Percentiles rank a stretch among this genome's conserved stretches.
Evolutionary conservation across 2,113 vertebrate species (phyloP).

Genomic region (Cygnus buccinator): DNA sequence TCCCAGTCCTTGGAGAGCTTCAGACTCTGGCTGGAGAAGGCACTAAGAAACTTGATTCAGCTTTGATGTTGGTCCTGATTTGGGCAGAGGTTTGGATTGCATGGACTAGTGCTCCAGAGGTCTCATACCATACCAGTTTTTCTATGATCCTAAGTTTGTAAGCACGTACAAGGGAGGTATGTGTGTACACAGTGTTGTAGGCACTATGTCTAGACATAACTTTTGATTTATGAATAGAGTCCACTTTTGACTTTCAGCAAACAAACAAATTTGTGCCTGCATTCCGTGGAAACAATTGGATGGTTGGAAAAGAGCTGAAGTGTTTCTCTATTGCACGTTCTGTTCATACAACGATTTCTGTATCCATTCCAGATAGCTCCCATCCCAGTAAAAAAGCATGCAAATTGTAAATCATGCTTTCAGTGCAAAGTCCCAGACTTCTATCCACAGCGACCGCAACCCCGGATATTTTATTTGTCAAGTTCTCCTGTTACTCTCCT

Average conservation of each 20-base stretch:
- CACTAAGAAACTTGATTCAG: not conserved
- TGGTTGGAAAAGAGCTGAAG: not conserved
- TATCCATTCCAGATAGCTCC: not conserved
- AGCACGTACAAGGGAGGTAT: not conserved
- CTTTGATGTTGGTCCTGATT: not conserved
- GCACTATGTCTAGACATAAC: not conserved
- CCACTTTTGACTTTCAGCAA: not conserved
- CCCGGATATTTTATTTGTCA: not conserved
- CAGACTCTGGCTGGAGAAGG: not conserved
- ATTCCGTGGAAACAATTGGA: not conserved
- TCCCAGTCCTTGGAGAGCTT: not conserved
- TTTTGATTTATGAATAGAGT: not conserved
- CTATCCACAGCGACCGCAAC: not conserved
- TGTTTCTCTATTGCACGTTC: not conserved
- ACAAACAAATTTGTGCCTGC: not conserved
- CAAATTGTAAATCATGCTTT: not conserved
- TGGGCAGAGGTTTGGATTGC: not conserved
- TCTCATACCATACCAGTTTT: not conserved
- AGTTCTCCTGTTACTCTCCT: not conserved
- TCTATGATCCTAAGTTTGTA: not conserved
- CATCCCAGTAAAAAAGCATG: not conserved
- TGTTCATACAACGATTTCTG: not conserved
- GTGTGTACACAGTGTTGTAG: not conserved
- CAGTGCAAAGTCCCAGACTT: not conserved
- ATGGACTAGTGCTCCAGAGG: not conserved